These are phyloP conservation scores for Callinectes sapidus DNA, from an alignment of 2,888 invertebrate species.

Conservation along the genomic window DNA sequence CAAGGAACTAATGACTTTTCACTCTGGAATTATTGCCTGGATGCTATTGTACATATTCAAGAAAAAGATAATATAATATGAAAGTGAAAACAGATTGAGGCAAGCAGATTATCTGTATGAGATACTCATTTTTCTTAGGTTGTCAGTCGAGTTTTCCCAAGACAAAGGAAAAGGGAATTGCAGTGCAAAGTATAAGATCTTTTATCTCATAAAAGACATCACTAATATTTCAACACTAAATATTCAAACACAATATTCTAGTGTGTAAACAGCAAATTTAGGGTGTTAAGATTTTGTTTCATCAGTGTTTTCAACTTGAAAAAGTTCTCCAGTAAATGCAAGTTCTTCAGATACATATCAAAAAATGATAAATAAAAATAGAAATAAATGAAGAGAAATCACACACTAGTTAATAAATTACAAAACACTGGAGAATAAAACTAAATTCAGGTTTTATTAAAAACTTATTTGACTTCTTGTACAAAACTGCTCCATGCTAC, in stretches of 20 bases:
- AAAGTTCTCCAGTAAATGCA: background rate
- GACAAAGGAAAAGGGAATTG: background rate
- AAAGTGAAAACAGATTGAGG: background rate
- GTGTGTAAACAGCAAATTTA: background rate
- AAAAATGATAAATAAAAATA: background rate
- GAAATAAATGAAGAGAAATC: background rate
- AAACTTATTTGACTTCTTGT: constrained; percentile 69
- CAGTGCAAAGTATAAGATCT: background rate
- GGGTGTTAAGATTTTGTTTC: background rate
- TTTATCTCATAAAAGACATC: background rate
- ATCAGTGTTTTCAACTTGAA: background rate
- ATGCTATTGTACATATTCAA: background rate
- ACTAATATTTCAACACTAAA: background rate
- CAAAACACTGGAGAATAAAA: constrained; percentile 32
- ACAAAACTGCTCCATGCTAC: constrained; percentile 68
- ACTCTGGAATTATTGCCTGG: background rate
- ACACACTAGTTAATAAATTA: constrained; percentile 16
- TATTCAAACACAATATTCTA: background rate
- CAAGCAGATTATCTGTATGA: background rate
- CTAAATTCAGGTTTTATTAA: constrained; percentile 54
- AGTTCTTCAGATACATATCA: background rate
- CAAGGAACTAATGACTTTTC: background rate
- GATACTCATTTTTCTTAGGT: background rate
- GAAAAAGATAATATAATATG: background rate
- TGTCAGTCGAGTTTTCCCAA: background rate